Evolutionary conservation across 2,113 vertebrate species (phyloP).

Genomic region (Hiodon alosoides): DNA sequence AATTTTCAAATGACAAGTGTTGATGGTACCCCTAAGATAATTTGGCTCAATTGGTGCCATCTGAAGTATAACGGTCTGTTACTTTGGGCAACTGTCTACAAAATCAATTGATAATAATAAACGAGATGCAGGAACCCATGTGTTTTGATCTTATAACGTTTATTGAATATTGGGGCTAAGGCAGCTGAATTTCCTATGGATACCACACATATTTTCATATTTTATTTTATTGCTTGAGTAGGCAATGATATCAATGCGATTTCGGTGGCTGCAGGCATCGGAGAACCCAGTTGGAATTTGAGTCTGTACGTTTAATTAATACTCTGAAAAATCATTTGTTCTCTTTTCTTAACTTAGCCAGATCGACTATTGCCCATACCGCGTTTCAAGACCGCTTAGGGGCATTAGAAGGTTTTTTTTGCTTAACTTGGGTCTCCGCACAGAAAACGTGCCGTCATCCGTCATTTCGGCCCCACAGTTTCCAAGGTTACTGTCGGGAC

Average conservation of each 20-base stretch:
- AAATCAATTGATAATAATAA: neutral
- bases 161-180: neutral
- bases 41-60: neutral
- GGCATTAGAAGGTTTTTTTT: no score
- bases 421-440: neutral
- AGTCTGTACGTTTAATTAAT: neutral
- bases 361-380: no score
- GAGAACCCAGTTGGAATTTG: neutral
- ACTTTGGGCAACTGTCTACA: conserved; percentile 1
- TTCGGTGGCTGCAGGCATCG: no score
- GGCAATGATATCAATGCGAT: neutral
- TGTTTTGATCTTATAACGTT: neutral
- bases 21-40: neutral
- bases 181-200: neutral
- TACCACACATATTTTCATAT: neutral
- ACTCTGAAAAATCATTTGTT: neutral
- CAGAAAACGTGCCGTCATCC: neutral
- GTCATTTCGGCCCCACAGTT: neutral
- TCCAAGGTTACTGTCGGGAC: conserved; percentile 8
- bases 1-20: neutral
- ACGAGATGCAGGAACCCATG: neutral
- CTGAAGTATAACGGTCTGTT: neutral
- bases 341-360: no score
- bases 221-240: neutral
- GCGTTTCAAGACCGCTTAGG: no score